Conservation (phyloP, 2,797 vertebrate species). For the Pangasius sanitwongsei region DNA sequence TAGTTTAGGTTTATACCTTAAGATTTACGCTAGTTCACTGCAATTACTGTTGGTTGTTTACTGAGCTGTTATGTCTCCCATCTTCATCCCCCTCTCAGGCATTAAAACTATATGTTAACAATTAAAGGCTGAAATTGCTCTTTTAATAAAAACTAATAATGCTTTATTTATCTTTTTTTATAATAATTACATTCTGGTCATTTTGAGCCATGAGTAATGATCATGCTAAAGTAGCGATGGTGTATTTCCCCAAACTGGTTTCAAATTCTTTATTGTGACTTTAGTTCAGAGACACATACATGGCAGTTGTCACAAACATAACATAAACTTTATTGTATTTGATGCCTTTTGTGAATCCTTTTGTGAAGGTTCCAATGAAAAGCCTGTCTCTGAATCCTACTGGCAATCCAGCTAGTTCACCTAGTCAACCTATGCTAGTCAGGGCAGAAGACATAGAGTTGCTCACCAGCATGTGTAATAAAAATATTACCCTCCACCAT, state of each 20-base stretch:
- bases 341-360: background rate
- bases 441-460: background rate
- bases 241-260: background rate
- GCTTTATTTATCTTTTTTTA: background rate
- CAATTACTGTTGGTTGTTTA: background rate
- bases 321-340: background rate
- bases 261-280: background rate
- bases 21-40: background rate
- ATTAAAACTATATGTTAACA: background rate
- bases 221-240: background rate
- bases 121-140: background rate
- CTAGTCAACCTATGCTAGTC: background rate
- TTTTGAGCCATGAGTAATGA: background rate
- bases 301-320: background rate
- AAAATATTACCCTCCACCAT: background rate
- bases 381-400: background rate
- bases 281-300: background rate
- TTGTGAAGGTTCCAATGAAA: background rate
- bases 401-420: background rate
- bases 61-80: background rate
- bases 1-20: background rate
- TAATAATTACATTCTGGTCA: background rate
- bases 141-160: conserved; percentile 10
- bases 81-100: background rate
- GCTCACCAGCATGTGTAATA: background rate